Evolutionary conservation across 2,113 vertebrate genomes (phyloP).

Genomic region (Calypte anna): DNA sequence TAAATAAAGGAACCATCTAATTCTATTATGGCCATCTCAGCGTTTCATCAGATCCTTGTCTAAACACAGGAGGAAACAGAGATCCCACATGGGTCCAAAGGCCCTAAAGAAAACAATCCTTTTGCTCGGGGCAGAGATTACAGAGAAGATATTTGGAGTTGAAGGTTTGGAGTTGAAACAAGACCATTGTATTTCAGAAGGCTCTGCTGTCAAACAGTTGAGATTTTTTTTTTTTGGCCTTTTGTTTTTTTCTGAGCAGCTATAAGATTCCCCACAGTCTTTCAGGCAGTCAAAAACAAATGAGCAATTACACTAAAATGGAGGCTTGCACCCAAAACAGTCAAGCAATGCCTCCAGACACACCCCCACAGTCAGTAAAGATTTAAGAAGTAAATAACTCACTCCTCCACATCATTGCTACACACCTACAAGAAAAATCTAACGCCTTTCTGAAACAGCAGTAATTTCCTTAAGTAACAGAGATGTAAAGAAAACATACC

Average conservation of each 20-base stretch:
- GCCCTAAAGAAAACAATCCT: constrained; percentile 20
- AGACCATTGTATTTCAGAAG: neutral
- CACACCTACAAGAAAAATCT: constrained; percentile 17
- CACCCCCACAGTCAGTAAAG: constrained; percentile 29
- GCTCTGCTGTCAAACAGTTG: neutral
- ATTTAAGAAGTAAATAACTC: constrained; percentile 52
- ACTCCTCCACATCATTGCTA: constrained; percentile 49
- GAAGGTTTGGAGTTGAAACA: constrained; percentile 10
- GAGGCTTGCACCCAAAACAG: constrained; percentile 40
- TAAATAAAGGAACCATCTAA: constrained; percentile 14
- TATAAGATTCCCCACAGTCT: neutral
- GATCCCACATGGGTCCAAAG: neutral
- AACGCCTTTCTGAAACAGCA: constrained; percentile 25
- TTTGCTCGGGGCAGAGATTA: constrained; percentile 19
- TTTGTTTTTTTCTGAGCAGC: neutral
- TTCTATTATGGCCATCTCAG: constrained; percentile 6
- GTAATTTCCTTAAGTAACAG: neutral
- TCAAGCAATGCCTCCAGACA: constrained; percentile 45
- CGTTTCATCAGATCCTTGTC: constrained; percentile 41
- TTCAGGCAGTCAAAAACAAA: constrained; percentile 36
- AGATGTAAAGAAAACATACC: neutral
- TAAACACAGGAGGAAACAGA: constrained; percentile 38
- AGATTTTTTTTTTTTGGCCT: neutral
- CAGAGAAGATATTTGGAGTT: neutral
- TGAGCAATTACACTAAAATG: constrained; percentile 41